These are phyloP conservation scores for Bos javanicus DNA, from an alignment of 2,113 vertebrate species.

Conservation along the genomic window DNA sequence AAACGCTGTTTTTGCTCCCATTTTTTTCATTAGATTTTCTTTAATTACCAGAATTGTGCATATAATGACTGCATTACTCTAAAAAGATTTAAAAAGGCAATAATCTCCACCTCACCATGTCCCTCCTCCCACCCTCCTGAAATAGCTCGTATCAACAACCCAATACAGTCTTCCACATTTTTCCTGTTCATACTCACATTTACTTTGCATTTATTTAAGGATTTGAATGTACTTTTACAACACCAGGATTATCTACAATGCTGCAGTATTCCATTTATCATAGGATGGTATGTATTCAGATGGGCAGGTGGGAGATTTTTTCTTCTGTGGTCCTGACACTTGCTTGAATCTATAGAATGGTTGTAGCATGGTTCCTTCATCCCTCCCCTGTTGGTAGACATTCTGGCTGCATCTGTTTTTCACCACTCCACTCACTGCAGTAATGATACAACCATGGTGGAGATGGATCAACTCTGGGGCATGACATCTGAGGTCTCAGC, in stretches of 20 bases:
- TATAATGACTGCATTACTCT: neutral
- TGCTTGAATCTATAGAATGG: no score
- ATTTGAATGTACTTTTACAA: neutral
- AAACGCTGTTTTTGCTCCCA: neutral
- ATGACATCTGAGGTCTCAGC: neutral
- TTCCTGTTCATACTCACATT: accelerated
- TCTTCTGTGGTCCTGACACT: neutral
- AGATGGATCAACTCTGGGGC: accelerated
- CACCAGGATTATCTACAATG: accelerated
- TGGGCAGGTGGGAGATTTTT: neutral
- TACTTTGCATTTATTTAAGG: neutral
- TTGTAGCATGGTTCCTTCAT: no score
- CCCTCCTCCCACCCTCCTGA: neutral
- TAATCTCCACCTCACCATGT: neutral
- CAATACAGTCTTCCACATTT: no score
- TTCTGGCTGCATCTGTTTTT: neutral
- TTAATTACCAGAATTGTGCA: neutral
- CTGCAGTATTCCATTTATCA: accelerated
- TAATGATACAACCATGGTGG: accelerated
- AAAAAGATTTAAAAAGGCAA: neutral
- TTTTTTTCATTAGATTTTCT: neutral
- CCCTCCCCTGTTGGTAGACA: accelerated
- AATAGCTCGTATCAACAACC: accelerated
- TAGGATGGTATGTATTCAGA: accelerated
- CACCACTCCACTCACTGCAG: neutral